phyloP scores from a whole-genome alignment of 2,888 invertebrate species.

The Escarpia spicata region DNA sequence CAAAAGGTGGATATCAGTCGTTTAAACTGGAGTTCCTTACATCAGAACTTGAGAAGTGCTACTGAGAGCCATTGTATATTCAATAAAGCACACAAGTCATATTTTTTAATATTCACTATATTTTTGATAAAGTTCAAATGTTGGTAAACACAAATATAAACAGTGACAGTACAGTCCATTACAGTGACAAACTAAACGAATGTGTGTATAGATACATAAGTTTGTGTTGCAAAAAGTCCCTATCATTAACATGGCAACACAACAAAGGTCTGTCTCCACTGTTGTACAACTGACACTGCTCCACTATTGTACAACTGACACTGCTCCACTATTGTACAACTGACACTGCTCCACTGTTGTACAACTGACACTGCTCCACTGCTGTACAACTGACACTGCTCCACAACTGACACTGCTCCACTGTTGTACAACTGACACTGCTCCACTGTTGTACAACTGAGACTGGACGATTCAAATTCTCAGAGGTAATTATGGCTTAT shows the following conservation, averaged over 20 bases:
- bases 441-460: background rate
- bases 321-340: no score
- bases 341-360: no score
- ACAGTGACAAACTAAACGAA: background rate
- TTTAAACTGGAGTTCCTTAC: no score
- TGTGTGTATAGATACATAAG: background rate
- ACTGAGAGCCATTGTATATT: background rate
- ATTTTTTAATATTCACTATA: background rate
- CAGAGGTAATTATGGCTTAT: conserved; percentile 6
- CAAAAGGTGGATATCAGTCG: no score
- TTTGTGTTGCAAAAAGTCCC: background rate
- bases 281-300: no score
- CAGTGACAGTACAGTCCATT: background rate
- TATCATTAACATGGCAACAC: background rate
- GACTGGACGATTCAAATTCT: background rate
- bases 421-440: no score
- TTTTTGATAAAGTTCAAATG: conserved; percentile 5
- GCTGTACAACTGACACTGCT: no score
- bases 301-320: no score
- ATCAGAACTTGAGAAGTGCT: no score
- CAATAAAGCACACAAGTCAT: background rate
- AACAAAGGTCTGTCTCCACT: background rate
- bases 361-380: no score
- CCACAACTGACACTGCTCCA: no score
- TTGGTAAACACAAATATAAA: background rate